A percentile compares a stretch with the other conserved stretches of the same genome.
Evolutionary conservation across 2,113 vertebrate genomes (phyloP).

Genomic region (Caretta caretta): DNA sequence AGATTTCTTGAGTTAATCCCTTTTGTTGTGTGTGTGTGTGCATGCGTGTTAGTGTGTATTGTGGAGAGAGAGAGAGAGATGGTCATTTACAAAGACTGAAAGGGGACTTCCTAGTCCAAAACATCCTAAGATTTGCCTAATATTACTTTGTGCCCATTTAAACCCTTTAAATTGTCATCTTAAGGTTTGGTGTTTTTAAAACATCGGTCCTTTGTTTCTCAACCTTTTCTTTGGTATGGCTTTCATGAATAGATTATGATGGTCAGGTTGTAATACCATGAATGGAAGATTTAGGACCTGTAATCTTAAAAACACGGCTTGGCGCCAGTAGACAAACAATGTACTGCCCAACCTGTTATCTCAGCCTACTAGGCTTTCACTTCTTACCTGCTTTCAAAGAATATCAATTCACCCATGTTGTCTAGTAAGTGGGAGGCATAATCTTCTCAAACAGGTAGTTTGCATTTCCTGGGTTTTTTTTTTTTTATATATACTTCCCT

Average conservation of each 20-base stretch:
- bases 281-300: constrained; percentile 76
- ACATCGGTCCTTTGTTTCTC: constrained; percentile 40
- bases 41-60: not conserved
- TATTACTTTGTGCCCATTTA: constrained; percentile 44
- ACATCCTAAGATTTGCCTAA: constrained; percentile 55
- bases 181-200: constrained; percentile 53
- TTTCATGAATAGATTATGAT: constrained; percentile 68
- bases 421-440: constrained; percentile 65
- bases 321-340: constrained; percentile 78
- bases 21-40: constrained; percentile 17
- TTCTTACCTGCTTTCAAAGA: constrained; percentile 77
- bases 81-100: constrained; percentile 23
- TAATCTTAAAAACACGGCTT: constrained; percentile 77
- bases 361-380: constrained; percentile 78
- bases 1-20: constrained; percentile 40
- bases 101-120: constrained; percentile 41
- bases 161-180: constrained; percentile 59
- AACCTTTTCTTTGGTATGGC: constrained; percentile 46
- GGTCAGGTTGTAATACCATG: constrained; percentile 74
- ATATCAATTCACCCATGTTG: constrained; percentile 67
- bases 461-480: constrained; percentile 35
- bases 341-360: constrained; percentile 76
- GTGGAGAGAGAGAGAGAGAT: not conserved
- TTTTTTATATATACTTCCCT: not conserved
- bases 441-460: constrained; percentile 70